Evolutionary conservation across 2,888 invertebrate genomes (phyloP).

Genomic region (Antitype chi): DNA sequence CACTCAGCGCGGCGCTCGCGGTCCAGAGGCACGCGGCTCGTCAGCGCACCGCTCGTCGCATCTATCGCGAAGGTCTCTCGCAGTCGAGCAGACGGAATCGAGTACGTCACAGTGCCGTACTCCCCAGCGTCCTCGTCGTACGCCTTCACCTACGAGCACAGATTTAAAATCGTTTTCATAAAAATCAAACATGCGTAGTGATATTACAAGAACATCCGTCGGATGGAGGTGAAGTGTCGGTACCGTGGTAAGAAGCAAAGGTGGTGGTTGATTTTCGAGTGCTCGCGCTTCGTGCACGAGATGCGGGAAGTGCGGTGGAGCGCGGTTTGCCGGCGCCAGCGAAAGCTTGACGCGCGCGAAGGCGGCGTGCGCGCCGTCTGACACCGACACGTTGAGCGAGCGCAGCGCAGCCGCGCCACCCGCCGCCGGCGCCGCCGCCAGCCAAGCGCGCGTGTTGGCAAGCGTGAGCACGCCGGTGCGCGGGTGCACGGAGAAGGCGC

Average conservation of each 20-base stretch:
- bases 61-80: slow-evolving; percentile 94
- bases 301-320: slow-evolving; percentile 95
- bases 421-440: slow-evolving; percentile 92
- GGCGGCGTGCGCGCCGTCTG: slow-evolving; percentile 98
- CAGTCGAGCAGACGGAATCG: slow-evolving; percentile 94
- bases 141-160: slow-evolving; percentile 92
- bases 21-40: slow-evolving; percentile 93
- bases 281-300: slow-evolving; percentile 95
- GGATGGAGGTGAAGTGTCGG: slow-evolving; percentile 29
- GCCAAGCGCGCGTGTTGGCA: slow-evolving; percentile 79
- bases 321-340: slow-evolving; percentile 94
- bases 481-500: slow-evolving; percentile 77
- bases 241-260: slow-evolving; percentile 93
- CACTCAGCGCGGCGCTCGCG: slow-evolving; percentile 92
- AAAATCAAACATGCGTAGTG: neutral
- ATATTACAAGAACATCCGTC: neutral
- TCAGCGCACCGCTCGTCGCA: slow-evolving; percentile 93
- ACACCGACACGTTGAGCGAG: slow-evolving; percentile 97
- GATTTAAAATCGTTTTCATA: neutral
- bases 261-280: slow-evolving; percentile 95
- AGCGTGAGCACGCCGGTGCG: slow-evolving; percentile 81
- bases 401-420: slow-evolving; percentile 90
- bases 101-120: slow-evolving; percentile 94
- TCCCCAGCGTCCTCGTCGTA: slow-evolving; percentile 95
- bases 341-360: slow-evolving; percentile 96